Conservation (phyloP, 2,888 invertebrate genomes). For the Thelaira solivaga region DNA sequence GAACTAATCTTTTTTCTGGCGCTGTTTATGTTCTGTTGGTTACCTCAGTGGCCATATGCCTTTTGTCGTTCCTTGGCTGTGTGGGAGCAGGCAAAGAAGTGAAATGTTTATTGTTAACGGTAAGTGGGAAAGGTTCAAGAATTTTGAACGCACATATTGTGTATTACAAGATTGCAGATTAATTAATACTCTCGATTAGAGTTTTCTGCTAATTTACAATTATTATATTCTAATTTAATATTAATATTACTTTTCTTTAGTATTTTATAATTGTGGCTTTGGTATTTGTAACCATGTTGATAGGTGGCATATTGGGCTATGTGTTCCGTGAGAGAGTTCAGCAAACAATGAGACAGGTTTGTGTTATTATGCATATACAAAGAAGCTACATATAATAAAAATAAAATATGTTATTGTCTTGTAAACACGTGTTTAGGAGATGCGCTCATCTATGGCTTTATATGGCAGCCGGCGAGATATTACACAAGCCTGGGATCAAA, state of each 20-base stretch:
- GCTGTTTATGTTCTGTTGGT: constrained; percentile 90
- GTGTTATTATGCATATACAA: background rate
- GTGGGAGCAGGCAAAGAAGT: constrained; percentile 96
- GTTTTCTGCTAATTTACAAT: no score
- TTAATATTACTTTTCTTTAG: constrained; percentile 77
- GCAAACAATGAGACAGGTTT: constrained; percentile 82
- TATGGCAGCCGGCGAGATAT: constrained; percentile 85
- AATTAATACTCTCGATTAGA: background rate
- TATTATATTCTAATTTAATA: background rate
- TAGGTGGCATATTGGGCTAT: constrained; percentile 93
- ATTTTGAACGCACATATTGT: no score
- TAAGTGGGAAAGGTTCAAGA: constrained; percentile 78
- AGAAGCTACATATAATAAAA: background rate
- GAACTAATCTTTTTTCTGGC: constrained; percentile 91
- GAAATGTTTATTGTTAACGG: constrained; percentile 94
- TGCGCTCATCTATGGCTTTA: constrained; percentile 85
- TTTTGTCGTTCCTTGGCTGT: constrained; percentile 94
- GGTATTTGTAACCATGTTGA: constrained; percentile 92
- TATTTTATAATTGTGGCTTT: constrained; percentile 93
- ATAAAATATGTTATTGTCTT: background rate
- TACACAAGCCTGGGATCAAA: constrained; percentile 91
- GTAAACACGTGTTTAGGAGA: constrained; percentile 79
- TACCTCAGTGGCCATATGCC: constrained; percentile 87
- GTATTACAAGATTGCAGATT: no score
- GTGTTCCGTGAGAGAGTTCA: constrained; percentile 92